Base-by-base conservation (phyloP, 2,888 invertebrate genomes). In the Cheilosia vulpina region DNA sequence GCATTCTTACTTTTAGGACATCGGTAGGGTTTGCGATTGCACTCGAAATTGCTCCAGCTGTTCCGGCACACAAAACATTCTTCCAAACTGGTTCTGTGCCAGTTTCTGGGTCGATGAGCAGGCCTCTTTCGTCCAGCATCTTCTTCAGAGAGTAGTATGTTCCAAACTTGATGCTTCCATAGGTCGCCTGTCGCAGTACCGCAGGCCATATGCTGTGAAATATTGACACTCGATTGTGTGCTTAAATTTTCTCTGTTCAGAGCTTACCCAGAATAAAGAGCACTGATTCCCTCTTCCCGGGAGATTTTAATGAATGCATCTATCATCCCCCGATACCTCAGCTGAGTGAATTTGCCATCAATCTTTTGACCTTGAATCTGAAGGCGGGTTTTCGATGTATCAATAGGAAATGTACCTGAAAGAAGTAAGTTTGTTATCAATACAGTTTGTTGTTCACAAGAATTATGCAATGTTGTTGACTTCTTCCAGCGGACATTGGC, bases 1-100 rank as follows among this genome's bases (percentile, higher is more conserved):
- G 98, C 97, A 98, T 97, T 82, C 98, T 95, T 87, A 98, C 98
- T 94, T 98, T 98, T 41, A 98, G 94, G 57, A 98, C 98, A 93
- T 98, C 98, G 0, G 98, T 98, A 15, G 98, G 98, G 93, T 98
- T 98, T 68, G 98, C 98, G 89, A 98, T 96, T n/a, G 98, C 96
- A 90, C 97, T 97, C 65, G 98, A 97, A 43, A 98, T 94, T n/a
- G 97, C 96, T 13, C 98, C 92, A 0, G 92, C 92, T 27, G 90
- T 89, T 1, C 91, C 95, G 31, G 97, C 98, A 93, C 98, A 98
- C 85, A 95, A 93, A 21, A 98, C 95, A 93, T 97, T 95, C 11
- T 94, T 93, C 89, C 94, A 93, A n/a, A 96, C 92, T 82, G 93
- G 93, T 89, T 94, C 94, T 87, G 92, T 91, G 19, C 93, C 93